phyloP scores from a whole-genome alignment of 2,113 vertebrate species.

The Myotis yumanensis region DNA sequence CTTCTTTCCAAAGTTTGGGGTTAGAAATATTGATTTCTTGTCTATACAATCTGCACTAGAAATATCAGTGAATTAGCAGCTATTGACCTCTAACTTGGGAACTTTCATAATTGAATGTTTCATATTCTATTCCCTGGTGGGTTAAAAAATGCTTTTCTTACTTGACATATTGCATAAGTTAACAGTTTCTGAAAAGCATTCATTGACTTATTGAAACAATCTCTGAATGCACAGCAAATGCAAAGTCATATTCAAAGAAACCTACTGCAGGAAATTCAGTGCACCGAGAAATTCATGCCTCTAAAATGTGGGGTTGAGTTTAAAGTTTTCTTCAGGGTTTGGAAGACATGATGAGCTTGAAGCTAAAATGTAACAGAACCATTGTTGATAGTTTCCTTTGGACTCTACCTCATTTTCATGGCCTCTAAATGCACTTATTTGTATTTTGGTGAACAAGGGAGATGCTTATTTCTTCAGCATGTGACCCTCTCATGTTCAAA shows the following conservation, averaged over 20 bases:
- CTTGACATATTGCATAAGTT: conserved; percentile 49
- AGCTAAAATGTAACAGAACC: neutral
- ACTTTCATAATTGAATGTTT: conserved; percentile 49
- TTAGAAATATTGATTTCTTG: conserved; percentile 57
- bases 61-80: conserved; percentile 21
- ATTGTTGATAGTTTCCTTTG: neutral
- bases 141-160: conserved; percentile 59
- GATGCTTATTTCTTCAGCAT: conserved; percentile 20
- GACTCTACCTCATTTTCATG: neutral
- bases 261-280: neutral
- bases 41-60: conserved; percentile 31
- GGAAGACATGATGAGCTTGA: neutral
- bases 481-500: neutral
- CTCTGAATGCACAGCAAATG: conserved; percentile 52
- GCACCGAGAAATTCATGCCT: neutral
- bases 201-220: conserved; percentile 63
- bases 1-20: neutral
- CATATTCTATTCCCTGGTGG: conserved; percentile 15
- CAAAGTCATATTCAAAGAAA: conserved; percentile 27
- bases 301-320: neutral
- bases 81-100: conserved; percentile 52
- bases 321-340: neutral
- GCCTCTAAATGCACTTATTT: neutral
- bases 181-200: conserved; percentile 72
- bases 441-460: conserved; percentile 29